Conservation (phyloP, 2,797 vertebrate genomes). For the Bufotes viridis region DNA sequence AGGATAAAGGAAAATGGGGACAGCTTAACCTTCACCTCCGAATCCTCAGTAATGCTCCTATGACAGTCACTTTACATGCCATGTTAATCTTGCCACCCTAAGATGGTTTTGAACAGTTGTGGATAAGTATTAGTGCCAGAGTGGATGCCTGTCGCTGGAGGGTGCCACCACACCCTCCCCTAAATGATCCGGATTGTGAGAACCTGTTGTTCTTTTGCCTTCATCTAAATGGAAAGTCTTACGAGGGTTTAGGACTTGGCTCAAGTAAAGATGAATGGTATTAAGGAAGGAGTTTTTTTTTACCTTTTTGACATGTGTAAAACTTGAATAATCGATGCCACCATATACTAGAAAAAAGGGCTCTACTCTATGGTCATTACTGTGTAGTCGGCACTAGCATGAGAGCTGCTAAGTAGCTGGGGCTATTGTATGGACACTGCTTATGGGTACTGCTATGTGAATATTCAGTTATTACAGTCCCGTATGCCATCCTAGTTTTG, state of each 20-base stretch:
- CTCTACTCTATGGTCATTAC: background rate
- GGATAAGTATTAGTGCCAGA: background rate
- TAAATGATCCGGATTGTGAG: background rate
- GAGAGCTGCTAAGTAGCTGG: background rate
- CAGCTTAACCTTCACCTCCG: background rate
- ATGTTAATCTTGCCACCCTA: background rate
- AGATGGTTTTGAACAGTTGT: background rate
- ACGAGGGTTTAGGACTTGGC: constrained; percentile 12
- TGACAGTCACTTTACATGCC: constrained; percentile 9
- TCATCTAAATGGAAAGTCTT: constrained; percentile 27
- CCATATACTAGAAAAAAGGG: background rate
- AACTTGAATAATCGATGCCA: background rate
- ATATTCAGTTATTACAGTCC: background rate
- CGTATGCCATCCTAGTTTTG: no score
- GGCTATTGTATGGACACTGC: background rate
- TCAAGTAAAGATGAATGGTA: background rate
- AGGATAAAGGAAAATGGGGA: background rate
- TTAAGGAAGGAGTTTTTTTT: background rate
- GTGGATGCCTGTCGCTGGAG: background rate
- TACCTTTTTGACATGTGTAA: background rate
- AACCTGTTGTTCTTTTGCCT: constrained; percentile 2
- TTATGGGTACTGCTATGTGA: background rate
- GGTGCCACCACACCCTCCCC: background rate
- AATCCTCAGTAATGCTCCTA: background rate
- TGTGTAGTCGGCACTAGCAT: background rate